Conservation (phyloP, 2,797 vertebrate species). For the Pseudotriccus pelzelni region DNA sequence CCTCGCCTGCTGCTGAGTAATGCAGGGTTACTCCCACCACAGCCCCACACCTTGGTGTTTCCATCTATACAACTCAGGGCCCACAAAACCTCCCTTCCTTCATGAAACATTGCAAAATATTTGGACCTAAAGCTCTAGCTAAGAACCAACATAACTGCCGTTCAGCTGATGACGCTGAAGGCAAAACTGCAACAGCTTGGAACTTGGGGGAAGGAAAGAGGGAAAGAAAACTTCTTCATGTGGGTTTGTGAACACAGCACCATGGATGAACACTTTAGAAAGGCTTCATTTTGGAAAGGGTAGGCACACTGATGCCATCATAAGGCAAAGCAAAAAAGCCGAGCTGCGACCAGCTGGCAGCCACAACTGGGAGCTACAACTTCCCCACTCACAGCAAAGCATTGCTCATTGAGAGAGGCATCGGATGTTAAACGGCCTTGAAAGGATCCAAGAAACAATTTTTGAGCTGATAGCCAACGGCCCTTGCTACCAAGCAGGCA, state of each 20-base stretch:
- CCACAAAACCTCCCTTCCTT: neutral
- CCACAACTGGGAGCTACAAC: neutral
- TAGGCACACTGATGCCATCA: neutral
- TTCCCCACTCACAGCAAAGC: neutral
- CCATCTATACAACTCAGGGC: neutral
- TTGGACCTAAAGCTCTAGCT: neutral
- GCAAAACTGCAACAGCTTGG: neutral
- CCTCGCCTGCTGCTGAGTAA: neutral
- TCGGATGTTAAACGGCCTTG: accelerated
- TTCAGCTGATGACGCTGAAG: neutral
- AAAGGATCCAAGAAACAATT: neutral
- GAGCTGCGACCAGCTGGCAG: neutral
- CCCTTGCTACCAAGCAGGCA: neutral
- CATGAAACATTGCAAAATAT: accelerated
- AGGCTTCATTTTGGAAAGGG: constrained; percentile 29
- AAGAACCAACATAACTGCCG: neutral
- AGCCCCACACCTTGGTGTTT: neutral
- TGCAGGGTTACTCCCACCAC: neutral
- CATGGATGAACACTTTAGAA: neutral
- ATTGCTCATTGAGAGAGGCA: neutral
- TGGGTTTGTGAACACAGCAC: neutral
- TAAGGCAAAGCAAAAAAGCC: constrained; percentile 23
- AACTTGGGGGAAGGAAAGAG: neutral
- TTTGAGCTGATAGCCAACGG: neutral
- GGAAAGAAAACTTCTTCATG: neutral